Conservation (phyloP, 2,113 vertebrate species). For the Pelecanoides urinatrix region DNA sequence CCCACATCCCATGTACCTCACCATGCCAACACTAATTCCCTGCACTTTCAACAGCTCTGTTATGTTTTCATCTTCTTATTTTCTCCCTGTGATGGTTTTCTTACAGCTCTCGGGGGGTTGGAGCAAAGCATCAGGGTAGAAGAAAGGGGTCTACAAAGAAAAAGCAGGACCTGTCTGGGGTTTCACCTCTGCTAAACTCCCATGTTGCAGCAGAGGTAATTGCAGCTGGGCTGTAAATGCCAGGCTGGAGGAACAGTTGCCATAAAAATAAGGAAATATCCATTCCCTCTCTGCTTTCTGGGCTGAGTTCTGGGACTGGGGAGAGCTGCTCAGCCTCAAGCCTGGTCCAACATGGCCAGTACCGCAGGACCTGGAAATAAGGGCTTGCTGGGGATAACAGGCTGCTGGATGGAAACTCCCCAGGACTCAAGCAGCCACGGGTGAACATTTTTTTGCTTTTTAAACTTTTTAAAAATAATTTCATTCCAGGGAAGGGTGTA, state of each 20-base stretch:
- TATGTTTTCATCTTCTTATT: neutral
- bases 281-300: neutral
- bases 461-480: accelerated
- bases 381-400: neutral
- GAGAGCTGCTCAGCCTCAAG: neutral
- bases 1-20: neutral
- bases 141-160: neutral
- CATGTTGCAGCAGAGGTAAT: neutral
- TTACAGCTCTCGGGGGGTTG: neutral
- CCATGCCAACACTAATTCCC: accelerated
- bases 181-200: neutral
- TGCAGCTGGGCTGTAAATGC: neutral
- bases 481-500: neutral
- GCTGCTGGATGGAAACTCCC: neutral
- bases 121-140: neutral
- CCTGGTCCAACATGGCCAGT: neutral
- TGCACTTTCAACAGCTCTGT: neutral
- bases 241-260: neutral
- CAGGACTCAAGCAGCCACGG: accelerated
- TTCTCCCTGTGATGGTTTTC: neutral
- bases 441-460: neutral
- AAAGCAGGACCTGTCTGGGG: neutral
- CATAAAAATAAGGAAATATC: neutral
- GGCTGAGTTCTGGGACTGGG: neutral
- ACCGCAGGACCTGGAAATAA: neutral